These are phyloP conservation scores for Nemoura dubitans DNA, from an alignment of 2,888 invertebrate species.

Conservation along the genomic window DNA sequence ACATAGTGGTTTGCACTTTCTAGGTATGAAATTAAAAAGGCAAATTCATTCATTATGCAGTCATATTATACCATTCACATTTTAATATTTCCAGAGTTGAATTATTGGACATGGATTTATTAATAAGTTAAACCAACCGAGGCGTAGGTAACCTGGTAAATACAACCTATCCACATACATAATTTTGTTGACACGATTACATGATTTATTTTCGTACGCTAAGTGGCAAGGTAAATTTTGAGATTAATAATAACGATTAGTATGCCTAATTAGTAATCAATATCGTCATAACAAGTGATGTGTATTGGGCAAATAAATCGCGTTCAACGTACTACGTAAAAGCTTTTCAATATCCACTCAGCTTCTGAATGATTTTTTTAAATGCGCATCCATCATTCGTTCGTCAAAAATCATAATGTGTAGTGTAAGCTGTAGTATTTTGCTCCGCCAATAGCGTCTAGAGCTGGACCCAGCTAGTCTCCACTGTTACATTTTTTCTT, in stretches of 20 bases:
- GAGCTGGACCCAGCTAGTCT: no score
- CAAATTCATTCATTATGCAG: no score
- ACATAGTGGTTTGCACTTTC: no score
- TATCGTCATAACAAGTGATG: not conserved
- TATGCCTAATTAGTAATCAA: not conserved
- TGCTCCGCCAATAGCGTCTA: no score
- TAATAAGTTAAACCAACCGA: not conserved
- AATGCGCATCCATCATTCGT: not conserved
- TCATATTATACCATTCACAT: not conserved
- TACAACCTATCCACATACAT: not conserved
- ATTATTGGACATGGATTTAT: not conserved
- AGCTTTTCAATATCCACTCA: not conserved
- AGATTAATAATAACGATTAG: not conserved
- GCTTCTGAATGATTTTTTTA: not conserved
- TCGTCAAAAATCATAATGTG: not conserved
- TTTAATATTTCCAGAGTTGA: not conserved
- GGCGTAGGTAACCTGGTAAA: not conserved
- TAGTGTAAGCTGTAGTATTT: no score
- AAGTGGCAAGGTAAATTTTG: not conserved
- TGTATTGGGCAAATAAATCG: not conserved
- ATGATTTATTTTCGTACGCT: conserved; percentile 14
- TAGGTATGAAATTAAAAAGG: no score
- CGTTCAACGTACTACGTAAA: not conserved
- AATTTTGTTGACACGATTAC: not conserved
- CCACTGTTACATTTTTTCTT: no score